These are phyloP conservation scores for Apeltes quadracus DNA, from an alignment of 2,113 vertebrate genomes.

Conservation along the genomic window DNA sequence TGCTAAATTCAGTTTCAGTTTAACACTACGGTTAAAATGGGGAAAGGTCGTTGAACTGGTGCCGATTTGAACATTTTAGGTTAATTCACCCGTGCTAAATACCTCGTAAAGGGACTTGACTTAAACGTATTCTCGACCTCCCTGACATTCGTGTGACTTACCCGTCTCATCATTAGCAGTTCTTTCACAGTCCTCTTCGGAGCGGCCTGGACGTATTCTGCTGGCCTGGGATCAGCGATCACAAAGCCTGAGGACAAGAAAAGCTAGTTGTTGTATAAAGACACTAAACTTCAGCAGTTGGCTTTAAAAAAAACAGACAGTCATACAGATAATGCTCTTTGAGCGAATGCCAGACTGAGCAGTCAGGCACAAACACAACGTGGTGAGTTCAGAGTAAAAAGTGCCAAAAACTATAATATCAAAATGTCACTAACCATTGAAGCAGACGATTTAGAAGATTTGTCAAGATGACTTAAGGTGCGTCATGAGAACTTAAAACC, in stretches of 20 bases:
- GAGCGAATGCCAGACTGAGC: no score
- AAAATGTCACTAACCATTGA: no score
- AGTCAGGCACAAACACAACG: no score
- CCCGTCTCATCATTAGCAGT: conserved; percentile 61
- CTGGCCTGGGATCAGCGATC: background rate
- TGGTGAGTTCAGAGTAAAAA: background rate
- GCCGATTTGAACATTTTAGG: no score
- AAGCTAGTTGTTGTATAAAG: no score
- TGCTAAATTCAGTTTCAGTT: no score
- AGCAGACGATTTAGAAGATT: no score
- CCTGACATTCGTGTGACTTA: conserved; percentile 7
- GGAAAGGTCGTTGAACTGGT: no score
- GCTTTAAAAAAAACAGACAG: background rate
- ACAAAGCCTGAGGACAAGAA: background rate
- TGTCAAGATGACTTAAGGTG: background rate
- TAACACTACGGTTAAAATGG: no score
- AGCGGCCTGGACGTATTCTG: background rate
- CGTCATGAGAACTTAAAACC: background rate
- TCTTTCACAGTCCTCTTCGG: conserved; percentile 68
- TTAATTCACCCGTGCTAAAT: no score
- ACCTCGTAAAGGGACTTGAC: no score
- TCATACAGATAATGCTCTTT: no score
- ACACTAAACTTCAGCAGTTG: background rate
- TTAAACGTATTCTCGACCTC: background rate
- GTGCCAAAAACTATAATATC: background rate